Conservation (phyloP, 2,113 vertebrate genomes). For the Myrmecophaga tridactyla region DNA sequence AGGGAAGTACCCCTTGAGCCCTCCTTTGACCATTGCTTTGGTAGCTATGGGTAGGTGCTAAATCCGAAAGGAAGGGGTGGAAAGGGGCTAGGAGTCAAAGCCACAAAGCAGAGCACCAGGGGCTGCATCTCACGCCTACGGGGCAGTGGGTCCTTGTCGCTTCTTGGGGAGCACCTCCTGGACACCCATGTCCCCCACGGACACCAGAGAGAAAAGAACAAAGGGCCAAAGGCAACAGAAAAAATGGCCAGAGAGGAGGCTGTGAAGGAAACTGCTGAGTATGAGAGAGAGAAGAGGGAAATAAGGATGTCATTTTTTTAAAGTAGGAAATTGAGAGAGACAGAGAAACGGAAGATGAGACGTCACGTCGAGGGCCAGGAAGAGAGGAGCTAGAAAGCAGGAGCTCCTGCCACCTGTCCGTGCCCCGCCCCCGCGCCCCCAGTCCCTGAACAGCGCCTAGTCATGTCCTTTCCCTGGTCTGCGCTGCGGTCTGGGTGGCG, state of each 20-base stretch:
- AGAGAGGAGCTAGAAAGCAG: conserved; percentile 58
- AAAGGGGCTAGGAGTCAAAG: rapidly evolving
- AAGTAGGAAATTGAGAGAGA: background rate
- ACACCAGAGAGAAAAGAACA: background rate
- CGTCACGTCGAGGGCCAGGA: conserved; percentile 67
- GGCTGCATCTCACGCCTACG: rapidly evolving
- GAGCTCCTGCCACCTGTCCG: conserved; percentile 83
- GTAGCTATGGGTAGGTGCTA: background rate
- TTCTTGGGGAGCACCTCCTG: background rate
- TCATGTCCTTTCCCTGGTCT: conserved; percentile 78
- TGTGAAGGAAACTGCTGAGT: background rate
- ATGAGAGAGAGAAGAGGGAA: background rate
- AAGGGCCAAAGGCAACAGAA: background rate
- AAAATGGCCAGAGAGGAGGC: background rate
- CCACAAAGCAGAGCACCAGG: rapidly evolving
- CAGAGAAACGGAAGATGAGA: conserved; percentile 55
- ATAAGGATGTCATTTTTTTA: rapidly evolving
- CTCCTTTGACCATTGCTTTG: background rate
- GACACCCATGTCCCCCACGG: background rate
- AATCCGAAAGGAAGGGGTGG: background rate
- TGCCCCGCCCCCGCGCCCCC: conserved; percentile 73
- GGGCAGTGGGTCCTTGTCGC: background rate
- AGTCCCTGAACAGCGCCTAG: conserved; percentile 80
- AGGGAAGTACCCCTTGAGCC: background rate
- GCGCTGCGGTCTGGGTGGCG: background rate